A percentile compares a stretch with the other conserved stretches of the same genome.
Conservation (phyloP, 1,140 invertebrate genomes). For the Delia radicum region DNA sequence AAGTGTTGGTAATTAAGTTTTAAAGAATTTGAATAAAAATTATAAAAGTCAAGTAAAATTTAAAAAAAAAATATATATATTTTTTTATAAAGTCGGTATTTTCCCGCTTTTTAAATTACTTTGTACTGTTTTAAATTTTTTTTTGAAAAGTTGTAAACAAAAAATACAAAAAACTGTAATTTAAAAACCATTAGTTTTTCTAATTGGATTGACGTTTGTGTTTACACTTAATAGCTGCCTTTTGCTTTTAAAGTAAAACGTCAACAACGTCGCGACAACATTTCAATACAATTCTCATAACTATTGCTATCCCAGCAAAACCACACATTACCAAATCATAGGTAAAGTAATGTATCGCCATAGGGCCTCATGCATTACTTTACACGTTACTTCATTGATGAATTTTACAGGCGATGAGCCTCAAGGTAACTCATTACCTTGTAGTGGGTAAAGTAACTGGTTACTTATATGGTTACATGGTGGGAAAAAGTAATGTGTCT, state of each 20-base stretch:
- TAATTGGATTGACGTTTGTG: constrained; percentile 23
- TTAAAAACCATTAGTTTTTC: constrained; percentile 14
- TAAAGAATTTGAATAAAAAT: not conserved
- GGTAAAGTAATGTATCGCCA: no score
- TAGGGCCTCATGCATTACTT: no score
- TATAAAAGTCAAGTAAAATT: not conserved
- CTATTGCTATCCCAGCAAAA: no score
- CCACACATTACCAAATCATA: no score
- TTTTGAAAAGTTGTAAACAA: not conserved
- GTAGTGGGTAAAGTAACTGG: no score
- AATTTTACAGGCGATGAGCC: no score
- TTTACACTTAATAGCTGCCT: not conserved
- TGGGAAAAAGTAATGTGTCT: no score
- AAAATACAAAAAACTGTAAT: not conserved
- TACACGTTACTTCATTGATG: no score
- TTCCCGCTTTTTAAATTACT: not conserved
- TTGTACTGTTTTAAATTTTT: not conserved
- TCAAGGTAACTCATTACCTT: no score
- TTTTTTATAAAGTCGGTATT: no score
- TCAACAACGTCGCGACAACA: constrained; percentile 6
- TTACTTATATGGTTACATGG: no score
- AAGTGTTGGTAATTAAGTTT: not conserved
- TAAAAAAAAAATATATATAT: not conserved
- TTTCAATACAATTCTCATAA: no score
- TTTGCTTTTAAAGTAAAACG: not conserved